Base-by-base conservation (phyloP, 2,888 invertebrate genomes). In the Dasysyrphus albostriatus region DNA sequence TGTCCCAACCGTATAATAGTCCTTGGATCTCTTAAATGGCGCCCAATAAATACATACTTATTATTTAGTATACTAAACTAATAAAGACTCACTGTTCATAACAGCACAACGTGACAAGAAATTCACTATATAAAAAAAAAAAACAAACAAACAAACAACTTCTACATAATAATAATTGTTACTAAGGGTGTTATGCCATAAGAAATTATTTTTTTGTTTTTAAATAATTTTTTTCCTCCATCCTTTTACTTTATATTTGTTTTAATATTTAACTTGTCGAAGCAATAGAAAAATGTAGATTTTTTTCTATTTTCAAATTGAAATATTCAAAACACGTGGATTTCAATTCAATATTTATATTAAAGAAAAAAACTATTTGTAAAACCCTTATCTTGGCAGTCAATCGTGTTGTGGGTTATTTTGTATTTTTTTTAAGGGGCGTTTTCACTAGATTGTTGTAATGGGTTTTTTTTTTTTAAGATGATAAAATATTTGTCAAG, bases 351-450 rank as follows among this genome's bases (percentile, higher is more conserved):
- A 32, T 44, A 44, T 4, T 44, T 24, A 24, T 2, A 14, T 16
- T 2, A n/a, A 32, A n/a, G n/a, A n/a, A n/a, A n/a, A 24, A 24
- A 24, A 24, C 24, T 24, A 24, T 58, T 63, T 29, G 44, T 44
- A 63, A 44, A 32, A 32, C 44, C 44, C 44, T 63, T 63, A 63
- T 63, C 63, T 12, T 47, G 1, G 44, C 44, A 63, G 6, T 63
- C 29, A 63, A 24, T 44, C 63, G 32, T 63, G n/a, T 63, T 42
- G 10, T 24, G 1, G 9, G 37, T n/a, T 61, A 12, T 29, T 44
- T 8, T 3, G 5, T 12, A 29, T 24, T 24, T 24, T 24, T 63
- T 63, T 44, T 44, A 32, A 63, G 63, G 44, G 63, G 63, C 63
- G 63, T 63, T 32, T 61, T n/a, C 14, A 14, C 24, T 24, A 24